These are phyloP conservation scores for Patella vulgata DNA, from an alignment of 1,140 invertebrate genomes.

Conservation along the genomic window DNA sequence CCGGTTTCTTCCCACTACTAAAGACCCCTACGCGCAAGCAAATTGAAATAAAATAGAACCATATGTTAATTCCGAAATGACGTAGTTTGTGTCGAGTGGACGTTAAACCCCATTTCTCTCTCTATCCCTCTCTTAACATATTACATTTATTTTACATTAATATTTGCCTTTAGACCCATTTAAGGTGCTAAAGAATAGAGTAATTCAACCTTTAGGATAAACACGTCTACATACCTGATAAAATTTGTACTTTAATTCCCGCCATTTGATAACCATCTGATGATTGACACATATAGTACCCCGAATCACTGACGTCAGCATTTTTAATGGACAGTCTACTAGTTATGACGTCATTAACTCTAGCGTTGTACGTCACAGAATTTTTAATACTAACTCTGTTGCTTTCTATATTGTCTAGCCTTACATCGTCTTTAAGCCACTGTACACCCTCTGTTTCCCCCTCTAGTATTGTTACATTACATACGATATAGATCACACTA, in stretches of 20 bases:
- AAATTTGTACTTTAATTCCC: constrained; percentile 28
- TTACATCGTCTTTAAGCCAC: constrained; percentile 20
- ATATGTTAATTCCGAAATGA: no score
- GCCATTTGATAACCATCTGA: constrained; percentile 31
- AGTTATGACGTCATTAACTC: constrained; percentile 15
- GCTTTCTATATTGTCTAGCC: constrained; percentile 2
- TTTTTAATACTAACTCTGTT: constrained; percentile 14
- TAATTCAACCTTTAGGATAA: no score
- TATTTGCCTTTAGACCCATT: no score
- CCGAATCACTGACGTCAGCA: constrained; percentile 13
- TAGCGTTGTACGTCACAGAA: constrained; percentile 7
- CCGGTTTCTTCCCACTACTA: no score
- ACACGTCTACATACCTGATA: constrained; percentile 18
- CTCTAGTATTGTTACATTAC: constrained; percentile 18
- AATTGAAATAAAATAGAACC: no score
- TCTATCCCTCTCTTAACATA: no score
- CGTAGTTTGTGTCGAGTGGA: no score
- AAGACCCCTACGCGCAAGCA: no score
- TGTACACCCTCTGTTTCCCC: constrained; percentile 4
- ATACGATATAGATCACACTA: constrained; percentile 6
- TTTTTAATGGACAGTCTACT: constrained; percentile 25
- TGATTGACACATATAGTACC: constrained; percentile 27
- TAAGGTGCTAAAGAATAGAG: no score
- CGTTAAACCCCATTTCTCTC: no score
- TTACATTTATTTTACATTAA: no score